Percentiles rank a stretch among this genome's conserved stretches.
Evolutionary conservation across 2,113 vertebrate genomes (phyloP).

Genomic region (Embiotoca jacksoni): DNA sequence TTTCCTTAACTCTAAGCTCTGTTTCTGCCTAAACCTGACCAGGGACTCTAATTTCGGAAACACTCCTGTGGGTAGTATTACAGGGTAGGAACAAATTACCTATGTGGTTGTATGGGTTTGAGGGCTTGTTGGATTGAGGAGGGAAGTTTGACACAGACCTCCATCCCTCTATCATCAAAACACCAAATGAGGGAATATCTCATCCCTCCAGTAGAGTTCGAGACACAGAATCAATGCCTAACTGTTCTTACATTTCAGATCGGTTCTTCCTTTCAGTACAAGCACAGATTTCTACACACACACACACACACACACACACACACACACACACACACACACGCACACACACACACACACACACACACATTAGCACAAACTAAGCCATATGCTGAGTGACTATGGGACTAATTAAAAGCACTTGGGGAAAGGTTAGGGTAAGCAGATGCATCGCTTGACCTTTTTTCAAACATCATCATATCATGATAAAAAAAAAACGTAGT

Average conservation of each 20-base stretch:
- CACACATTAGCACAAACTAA: conserved; percentile 19
- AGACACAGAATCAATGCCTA: too few species aligned
- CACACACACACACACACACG: conserved; percentile 8
- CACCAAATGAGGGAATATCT: neutral
- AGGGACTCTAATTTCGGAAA: too few species aligned
- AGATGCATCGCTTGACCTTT: conserved; percentile 71
- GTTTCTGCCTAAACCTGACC: too few species aligned
- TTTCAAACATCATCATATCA: conserved; percentile 62
- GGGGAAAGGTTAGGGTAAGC: conserved; percentile 65
- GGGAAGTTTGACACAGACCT: too few species aligned
- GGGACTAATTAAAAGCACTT: conserved; percentile 68
- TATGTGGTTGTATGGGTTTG: too few species aligned
- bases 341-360: conserved; percentile 6
- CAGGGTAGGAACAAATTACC: too few species aligned
- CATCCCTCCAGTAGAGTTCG: neutral
- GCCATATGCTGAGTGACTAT: conserved; percentile 62
- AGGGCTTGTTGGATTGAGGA: too few species aligned
- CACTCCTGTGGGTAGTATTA: too few species aligned
- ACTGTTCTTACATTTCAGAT: too few species aligned
- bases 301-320: neutral
- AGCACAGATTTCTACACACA: neutral
- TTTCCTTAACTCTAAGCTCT: too few species aligned
- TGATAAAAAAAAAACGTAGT: conserved; percentile 43
- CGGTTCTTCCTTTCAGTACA: conserved; percentile 2
- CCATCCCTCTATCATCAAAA: neutral